phyloP scores from a whole-genome alignment of 2,888 invertebrate genomes.

The Papilio gigon region DNA sequence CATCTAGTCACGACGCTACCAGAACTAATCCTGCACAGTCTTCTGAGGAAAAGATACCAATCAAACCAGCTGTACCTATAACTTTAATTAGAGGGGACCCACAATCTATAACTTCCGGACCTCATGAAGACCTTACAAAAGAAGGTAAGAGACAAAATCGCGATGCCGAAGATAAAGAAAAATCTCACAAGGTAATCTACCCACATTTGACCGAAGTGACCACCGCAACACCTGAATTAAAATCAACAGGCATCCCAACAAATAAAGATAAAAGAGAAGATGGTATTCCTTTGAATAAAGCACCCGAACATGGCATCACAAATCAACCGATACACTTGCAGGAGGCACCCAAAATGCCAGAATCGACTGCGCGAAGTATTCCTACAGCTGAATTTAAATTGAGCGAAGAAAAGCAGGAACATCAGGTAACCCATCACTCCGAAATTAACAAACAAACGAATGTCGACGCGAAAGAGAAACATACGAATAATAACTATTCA shows the following conservation, averaged over 20 bases:
- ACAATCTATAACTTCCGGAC: conserved; percentile 5
- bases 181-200: conserved; percentile 20
- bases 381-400: conserved; percentile 11
- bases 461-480: conserved; percentile 1
- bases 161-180: conserved; percentile 30
- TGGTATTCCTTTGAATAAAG: not conserved
- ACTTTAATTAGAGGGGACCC: not conserved
- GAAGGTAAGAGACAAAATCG: conserved; percentile 37
- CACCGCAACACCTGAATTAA: conserved; percentile 38
- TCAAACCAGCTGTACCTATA: conserved; percentile 8
- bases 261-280: conserved; percentile 8
- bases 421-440: not conserved
- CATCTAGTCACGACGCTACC: not conserved
- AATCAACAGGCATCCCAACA: not conserved
- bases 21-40: not conserved
- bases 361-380: conserved; percentile 30
- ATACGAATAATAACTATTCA: conserved; percentile 19
- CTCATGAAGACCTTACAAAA: conserved; percentile 3
- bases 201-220: conserved; percentile 8
- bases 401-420: conserved; percentile 2
- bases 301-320: not conserved
- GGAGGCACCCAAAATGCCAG: conserved; percentile 28
- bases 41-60: not conserved
- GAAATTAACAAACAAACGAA: not conserved
- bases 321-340: conserved; percentile 22